Evolutionary conservation across 2,113 vertebrate genomes (phyloP), one percentile per base, ranked within the genome.

Genomic region (Grantiella picta): DNA sequence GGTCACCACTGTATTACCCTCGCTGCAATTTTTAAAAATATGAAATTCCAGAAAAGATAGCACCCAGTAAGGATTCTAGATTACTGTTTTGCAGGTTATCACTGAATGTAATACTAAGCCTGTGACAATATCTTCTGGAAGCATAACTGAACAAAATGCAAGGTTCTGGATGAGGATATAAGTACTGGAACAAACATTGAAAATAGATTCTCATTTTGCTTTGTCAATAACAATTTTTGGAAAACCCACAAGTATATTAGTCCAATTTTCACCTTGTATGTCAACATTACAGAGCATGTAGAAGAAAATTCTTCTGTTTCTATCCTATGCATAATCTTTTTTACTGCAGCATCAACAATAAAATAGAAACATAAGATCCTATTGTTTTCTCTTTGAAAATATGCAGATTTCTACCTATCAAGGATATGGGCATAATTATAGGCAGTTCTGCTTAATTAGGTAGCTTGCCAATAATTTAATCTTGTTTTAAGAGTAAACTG

Each of bases 401-500:
- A 63, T 0, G 7, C 17, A 84, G 44, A 56, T 75, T 92, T 86
- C 40, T 73, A 77, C 42, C 70, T 50, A 35, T 21, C 47, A 71
- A 59, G 19, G 19, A 91, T 81, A 92, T 25, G 89, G 21, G 85
- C 73, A 81, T 85, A 78, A 95, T 96, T 93, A 95, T 2, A 40
- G 90, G 77, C 60, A 89, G 27, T 95, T 97, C 54, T 91, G 50
- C 47, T 93, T 82, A 96, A 91, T 96, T 95, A 94, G 71, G 54
- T 90, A 95, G 68, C 82, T 59, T 95, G 79, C 50, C 42, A 53
- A 90, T 80, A 27, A 90, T 93, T 95, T 90, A 49, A 95, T 95
- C 60, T 10, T 15, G 18, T 47, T 95, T 97, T 95, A 68, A 49
- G 36, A 68, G 66, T 90, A 94, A 89, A 22, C 1, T 64, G 38